Base-by-base conservation (phyloP, 2,113 vertebrate species). In the Opisthocomus hoazin region DNA sequence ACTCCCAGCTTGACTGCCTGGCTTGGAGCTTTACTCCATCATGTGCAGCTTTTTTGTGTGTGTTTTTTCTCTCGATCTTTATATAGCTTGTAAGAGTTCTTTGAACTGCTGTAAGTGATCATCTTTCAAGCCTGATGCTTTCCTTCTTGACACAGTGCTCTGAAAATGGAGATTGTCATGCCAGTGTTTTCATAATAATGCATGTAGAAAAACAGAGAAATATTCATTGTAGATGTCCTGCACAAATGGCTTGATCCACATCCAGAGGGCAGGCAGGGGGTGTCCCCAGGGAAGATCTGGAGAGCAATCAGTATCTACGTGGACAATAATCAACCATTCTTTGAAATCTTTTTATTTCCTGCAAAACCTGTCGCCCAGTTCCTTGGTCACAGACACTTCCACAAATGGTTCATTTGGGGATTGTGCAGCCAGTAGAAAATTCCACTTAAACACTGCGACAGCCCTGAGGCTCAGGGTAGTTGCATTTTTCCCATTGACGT, bases 1-100 rank as follows among this genome's bases (percentile, higher is more conserved):
- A 89, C 65, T 97, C 96, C 50, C 93, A 96, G 68, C 56, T 90
- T 74, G 92, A 92, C 48, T 96, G 97, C 97, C 97, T 97, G 89
- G 95, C 75, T 86, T 95, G 81, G 89, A 96, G 88, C 91, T 96
- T 37, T 14, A 15, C 94, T 96, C 57, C 77, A 73, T 91, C 82
- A 21, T 89, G 87, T 37, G 85, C 90, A 88, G 94, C 56, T 80
- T 96, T 93, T 45, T 54, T 92, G 89, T 78, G 68, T 61, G 70
- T 46, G 36, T 13, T 68, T 91, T 77, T 91, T 54, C 66, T 84
- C 70, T 79, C 43, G 0, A 23, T 94, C 86, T 94, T 92, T 94
- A 80, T 92, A 63, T n/a, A 90, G 85, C 93, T 93, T 75, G 24
- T 83, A 78, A 93, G 92, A 92, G 65, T 92, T 94, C 79, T 94